Evolutionary conservation across 2,797 vertebrate species (phyloP).

Genomic region (Ibycter americanus): DNA sequence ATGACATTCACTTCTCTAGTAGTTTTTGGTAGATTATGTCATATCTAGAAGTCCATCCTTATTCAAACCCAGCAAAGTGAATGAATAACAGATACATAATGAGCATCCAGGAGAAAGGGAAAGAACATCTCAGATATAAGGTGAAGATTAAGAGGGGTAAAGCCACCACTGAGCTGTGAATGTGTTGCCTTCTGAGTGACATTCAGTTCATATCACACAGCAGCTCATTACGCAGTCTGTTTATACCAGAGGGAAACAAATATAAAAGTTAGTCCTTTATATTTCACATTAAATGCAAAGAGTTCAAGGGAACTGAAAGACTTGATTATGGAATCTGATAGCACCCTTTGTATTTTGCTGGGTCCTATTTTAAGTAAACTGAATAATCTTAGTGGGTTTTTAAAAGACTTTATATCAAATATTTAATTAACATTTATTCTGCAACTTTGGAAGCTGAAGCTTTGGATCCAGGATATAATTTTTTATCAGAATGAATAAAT

Average conservation of each 20-base stretch:
- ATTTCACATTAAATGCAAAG: constrained; percentile 21
- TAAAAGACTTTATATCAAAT: constrained; percentile 14
- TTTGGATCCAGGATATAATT: constrained; percentile 15
- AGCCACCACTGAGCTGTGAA: constrained; percentile 25
- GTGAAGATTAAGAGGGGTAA: constrained; percentile 40
- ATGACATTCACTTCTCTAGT: not conserved
- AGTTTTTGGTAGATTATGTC: constrained; percentile 28
- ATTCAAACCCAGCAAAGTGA: not conserved
- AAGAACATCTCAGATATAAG: not conserved
- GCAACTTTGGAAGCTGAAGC: not conserved
- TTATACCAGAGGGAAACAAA: constrained; percentile 27
- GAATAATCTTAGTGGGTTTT: not conserved
- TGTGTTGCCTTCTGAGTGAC: constrained; percentile 37
- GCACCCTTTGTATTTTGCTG: not conserved
- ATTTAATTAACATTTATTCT: constrained; percentile 52
- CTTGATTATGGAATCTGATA: not conserved
- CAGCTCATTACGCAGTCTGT: not conserved
- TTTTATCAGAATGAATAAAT: constrained; percentile 26
- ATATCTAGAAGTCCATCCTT: not conserved
- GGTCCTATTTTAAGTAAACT: constrained; percentile 36
- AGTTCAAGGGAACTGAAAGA: not conserved
- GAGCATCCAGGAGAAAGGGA: not conserved
- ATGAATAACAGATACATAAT: not conserved
- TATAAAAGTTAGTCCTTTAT: not conserved
- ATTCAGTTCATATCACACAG: constrained; percentile 25